These are phyloP conservation scores for Anoplophora glabripennis DNA, from an alignment of 1,140 invertebrate genomes.

Conservation along the genomic window DNA sequence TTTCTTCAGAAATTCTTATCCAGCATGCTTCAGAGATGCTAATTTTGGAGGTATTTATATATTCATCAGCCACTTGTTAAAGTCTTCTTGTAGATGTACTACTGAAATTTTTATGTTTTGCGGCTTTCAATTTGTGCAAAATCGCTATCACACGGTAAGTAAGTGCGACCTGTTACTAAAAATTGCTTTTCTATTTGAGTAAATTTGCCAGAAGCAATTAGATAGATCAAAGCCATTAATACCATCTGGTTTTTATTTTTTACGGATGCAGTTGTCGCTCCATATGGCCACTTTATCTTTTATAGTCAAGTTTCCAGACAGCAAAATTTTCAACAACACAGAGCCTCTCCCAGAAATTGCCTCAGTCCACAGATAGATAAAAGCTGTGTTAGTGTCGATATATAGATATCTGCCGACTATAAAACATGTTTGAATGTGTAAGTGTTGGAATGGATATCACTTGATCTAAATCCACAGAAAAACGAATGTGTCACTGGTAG, in stretches of 20 bases:
- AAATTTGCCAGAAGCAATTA: not conserved
- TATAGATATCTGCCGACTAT: no score
- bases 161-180: constrained; percentile 8
- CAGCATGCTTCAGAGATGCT: no score
- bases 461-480: no score
- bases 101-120: not conserved
- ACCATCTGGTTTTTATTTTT: not conserved
- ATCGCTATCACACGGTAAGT: constrained; percentile 2
- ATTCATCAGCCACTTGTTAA: no score
- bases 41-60: no score
- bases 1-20: no score
- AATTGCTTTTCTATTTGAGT: not conserved
- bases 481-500: no score
- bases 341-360: not conserved
- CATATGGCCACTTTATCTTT: not conserved
- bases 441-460: no score
- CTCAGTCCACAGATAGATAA: not conserved
- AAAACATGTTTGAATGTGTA: no score
- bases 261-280: not conserved
- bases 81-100: no score
- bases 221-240: not conserved
- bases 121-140: constrained; percentile 10
- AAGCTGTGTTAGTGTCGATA: not conserved
- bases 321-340: not conserved
- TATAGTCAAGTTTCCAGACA: not conserved